These are phyloP conservation scores for Gobiocypris rarus DNA, from an alignment of 2,113 vertebrate genomes.

Conservation along the genomic window DNA sequence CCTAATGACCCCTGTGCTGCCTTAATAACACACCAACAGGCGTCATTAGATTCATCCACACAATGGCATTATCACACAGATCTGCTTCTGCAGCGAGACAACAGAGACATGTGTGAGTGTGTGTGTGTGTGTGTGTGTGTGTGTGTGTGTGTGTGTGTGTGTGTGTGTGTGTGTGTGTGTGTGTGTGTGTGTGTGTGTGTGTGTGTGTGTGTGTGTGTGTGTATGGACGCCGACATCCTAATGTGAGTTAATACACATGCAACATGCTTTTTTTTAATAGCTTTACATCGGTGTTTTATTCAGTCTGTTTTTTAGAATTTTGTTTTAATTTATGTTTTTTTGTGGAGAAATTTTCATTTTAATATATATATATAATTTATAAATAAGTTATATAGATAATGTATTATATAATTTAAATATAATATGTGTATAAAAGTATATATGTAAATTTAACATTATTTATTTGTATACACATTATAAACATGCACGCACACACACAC, in stretches of 20 bases:
- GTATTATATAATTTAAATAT: no score
- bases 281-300: not conserved
- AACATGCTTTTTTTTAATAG: not conserved
- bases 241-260: not conserved
- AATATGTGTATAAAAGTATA: no score
- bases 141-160: not conserved
- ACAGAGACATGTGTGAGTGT: constrained; percentile 8
- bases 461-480: no score
- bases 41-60: constrained; percentile 73
- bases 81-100: not conserved
- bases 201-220: not conserved
- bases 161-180: not conserved
- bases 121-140: constrained; percentile 4
- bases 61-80: constrained; percentile 58
- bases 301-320: not conserved
- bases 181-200: not conserved
- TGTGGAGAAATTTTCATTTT: not conserved
- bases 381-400: no score
- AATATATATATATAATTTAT: no score
- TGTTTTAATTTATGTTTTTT: not conserved
- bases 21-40: constrained; percentile 79
- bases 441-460: no score
- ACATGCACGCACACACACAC: no score
- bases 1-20: constrained; percentile 73
- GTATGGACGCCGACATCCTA: not conserved